These are phyloP conservation scores for Embiotoca jacksoni DNA, from an alignment of 2,113 vertebrate genomes.

Conservation along the genomic window DNA sequence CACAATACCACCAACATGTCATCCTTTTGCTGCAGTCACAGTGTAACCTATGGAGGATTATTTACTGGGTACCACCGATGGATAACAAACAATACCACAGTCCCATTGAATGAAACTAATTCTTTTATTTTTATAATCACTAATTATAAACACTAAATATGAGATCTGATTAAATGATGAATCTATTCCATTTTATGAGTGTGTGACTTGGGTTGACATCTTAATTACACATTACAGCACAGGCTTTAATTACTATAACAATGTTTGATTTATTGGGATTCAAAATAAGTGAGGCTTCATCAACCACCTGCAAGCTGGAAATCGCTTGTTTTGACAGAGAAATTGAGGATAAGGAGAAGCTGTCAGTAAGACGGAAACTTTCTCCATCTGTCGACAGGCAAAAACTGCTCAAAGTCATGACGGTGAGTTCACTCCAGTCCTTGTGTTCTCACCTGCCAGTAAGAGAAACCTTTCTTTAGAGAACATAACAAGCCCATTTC, in stretches of 20 bases:
- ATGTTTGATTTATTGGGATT: constrained; percentile 48
- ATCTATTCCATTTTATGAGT: background rate
- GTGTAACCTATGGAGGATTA: background rate
- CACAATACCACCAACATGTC: background rate
- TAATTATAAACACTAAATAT: constrained; percentile 30
- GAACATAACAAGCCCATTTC: constrained; percentile 13
- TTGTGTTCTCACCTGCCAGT: constrained; percentile 13
- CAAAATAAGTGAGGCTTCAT: constrained; percentile 60
- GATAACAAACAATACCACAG: constrained; percentile 3
- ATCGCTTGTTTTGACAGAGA: constrained; percentile 47
- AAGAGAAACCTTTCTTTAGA: constrained; percentile 29
- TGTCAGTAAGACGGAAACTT: constrained; percentile 44
- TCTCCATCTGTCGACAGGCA: background rate
- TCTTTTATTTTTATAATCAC: background rate
- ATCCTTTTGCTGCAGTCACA: background rate
- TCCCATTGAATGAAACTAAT: constrained; percentile 1
- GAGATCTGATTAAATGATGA: constrained; percentile 1
- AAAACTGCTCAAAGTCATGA: constrained; percentile 27
- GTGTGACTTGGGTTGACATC: constrained; percentile 7
- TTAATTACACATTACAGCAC: constrained; percentile 43
- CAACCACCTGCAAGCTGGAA: constrained; percentile 68
- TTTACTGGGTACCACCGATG: constrained; percentile 1
- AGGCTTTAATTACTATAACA: constrained; percentile 46
- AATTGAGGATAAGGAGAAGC: constrained; percentile 30
- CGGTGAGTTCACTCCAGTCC: background rate